These are phyloP conservation scores for Triplophysa rosa DNA, from an alignment of 2,113 vertebrate species.

Conservation along the genomic window DNA sequence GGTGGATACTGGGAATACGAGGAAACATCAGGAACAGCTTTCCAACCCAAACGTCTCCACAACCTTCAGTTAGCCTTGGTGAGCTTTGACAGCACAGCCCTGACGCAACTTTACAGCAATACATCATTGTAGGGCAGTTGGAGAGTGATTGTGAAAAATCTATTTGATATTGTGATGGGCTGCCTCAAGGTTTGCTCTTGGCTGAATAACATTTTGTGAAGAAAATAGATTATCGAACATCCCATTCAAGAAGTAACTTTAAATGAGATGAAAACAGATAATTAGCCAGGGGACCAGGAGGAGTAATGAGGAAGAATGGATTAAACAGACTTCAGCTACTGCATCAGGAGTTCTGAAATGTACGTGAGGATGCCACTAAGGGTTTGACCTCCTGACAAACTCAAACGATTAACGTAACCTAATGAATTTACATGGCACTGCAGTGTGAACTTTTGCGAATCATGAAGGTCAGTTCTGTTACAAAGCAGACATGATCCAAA, in stretches of 20 bases:
- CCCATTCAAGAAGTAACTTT: slow-evolving; percentile 7
- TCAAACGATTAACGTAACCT: slow-evolving; percentile 1
- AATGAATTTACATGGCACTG: not conserved
- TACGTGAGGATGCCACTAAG: slow-evolving; percentile 2
- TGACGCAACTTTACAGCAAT: slow-evolving; percentile 50
- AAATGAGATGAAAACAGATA: slow-evolving; percentile 37
- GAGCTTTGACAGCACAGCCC: slow-evolving; percentile 39
- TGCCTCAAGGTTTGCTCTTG: slow-evolving; percentile 39
- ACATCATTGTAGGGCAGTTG: slow-evolving; percentile 10
- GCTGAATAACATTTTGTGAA: slow-evolving; percentile 22
- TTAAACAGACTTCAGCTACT: not conserved
- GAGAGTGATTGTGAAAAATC: not conserved
- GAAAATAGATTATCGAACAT: slow-evolving; percentile 29
- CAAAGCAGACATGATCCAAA: not conserved
- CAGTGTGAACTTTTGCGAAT: not conserved
- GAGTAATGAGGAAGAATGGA: slow-evolving; percentile 22
- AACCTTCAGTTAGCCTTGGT: slow-evolving; percentile 25
- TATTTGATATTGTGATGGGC: slow-evolving; percentile 16
- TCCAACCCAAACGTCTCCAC: slow-evolving; percentile 12
- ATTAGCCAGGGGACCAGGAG: slow-evolving; percentile 21
- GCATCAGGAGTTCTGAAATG: slow-evolving; percentile 18
- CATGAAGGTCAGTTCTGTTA: not conserved
- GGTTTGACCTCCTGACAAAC: slow-evolving; percentile 2
- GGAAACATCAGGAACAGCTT: slow-evolving; percentile 15
- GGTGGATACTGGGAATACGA: not conserved